Conservation (phyloP, 2,113 vertebrate genomes). For the Hippocampus zosterae region DNA sequence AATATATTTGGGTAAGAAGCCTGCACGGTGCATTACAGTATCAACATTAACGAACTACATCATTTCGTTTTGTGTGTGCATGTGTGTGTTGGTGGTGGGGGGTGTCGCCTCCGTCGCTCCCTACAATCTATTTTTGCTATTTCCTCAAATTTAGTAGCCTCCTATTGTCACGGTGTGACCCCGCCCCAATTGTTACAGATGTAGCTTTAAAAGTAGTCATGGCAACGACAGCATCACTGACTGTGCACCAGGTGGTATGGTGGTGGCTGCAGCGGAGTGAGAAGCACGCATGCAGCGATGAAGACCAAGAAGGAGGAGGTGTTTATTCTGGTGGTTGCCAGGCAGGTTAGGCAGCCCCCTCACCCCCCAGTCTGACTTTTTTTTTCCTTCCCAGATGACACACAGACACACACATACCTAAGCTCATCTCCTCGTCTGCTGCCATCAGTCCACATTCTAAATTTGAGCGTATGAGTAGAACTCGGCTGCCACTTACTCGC, state of each 20-base stretch:
- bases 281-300: background rate
- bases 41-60: background rate
- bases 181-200: slow-evolving; percentile 33
- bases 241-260: slow-evolving; percentile 14
- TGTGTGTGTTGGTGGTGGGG: background rate
- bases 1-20: background rate
- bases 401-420: slow-evolving; percentile 20
- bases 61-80: background rate
- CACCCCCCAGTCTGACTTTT: background rate
- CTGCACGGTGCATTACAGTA: background rate
- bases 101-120: background rate
- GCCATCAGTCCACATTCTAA: slow-evolving; percentile 30
- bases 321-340: slow-evolving; percentile 67
- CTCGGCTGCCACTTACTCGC: slow-evolving; percentile 26
- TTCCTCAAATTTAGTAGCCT: background rate
- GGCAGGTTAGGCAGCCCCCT: slow-evolving; percentile 58
- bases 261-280: slow-evolving; percentile 17
- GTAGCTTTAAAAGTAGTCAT: slow-evolving; percentile 63
- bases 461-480: slow-evolving; percentile 12
- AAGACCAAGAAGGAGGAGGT: slow-evolving; percentile 22
- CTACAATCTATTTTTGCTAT: background rate
- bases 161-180: slow-evolving; percentile 48
- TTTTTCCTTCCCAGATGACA: slow-evolving; percentile 13
- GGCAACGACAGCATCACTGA: slow-evolving; percentile 62
- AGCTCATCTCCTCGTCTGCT: slow-evolving; percentile 17